Evolutionary conservation across 2,113 vertebrate genomes (phyloP).

Genomic region (Tinamus guttatus): DNA sequence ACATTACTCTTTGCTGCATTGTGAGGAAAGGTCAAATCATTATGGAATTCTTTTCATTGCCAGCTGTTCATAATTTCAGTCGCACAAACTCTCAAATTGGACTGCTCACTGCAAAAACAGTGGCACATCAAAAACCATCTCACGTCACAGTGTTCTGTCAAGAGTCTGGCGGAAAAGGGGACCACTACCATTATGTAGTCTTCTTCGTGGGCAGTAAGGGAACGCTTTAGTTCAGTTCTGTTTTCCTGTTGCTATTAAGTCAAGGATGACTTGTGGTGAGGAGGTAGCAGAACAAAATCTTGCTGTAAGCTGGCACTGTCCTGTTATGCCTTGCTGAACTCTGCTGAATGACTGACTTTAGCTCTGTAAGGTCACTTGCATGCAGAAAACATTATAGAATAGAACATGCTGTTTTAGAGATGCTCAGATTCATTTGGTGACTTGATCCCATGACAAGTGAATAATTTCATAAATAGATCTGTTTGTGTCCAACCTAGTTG

Average conservation of each 20-base stretch:
- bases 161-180: neutral
- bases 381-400: neutral
- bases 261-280: neutral
- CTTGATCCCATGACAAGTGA: neutral
- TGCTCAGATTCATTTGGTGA: neutral
- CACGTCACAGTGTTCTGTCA: slow-evolving; percentile 34
- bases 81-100: neutral
- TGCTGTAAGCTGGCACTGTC: neutral
- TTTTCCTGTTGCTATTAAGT: neutral
- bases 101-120: slow-evolving; percentile 28
- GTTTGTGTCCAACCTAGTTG: neutral
- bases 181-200: neutral
- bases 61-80: neutral
- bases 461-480: neutral
- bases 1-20: slow-evolving; percentile 73
- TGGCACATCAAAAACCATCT: neutral
- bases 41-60: neutral
- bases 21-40: slow-evolving; percentile 2
- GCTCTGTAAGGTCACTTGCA: neutral
- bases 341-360: neutral
- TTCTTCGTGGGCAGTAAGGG: slow-evolving; percentile 78
- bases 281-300: neutral
- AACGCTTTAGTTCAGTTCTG: neutral
- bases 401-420: neutral
- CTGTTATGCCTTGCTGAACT: neutral